Conservation (phyloP, 2,888 invertebrate species). For the Imbricaverruca yamaguchii region DNA sequence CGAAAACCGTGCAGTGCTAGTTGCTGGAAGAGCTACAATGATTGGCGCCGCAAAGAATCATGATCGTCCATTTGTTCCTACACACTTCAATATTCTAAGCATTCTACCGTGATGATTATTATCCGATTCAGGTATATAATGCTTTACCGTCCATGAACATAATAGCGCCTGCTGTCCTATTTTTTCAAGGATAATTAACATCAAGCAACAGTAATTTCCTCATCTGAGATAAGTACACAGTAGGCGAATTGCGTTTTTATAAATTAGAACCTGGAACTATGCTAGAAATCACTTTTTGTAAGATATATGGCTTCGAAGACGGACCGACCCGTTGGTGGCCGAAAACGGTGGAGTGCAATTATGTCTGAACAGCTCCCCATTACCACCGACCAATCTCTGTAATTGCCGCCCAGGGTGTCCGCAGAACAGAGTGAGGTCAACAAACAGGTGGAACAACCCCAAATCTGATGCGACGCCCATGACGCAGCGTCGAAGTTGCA, state of each 20-base stretch:
- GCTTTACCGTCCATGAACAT: neutral
- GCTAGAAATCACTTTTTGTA: slow-evolving; percentile 17
- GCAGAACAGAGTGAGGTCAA: neutral
- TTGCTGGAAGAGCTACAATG: neutral
- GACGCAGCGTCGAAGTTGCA: neutral
- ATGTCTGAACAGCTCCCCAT: neutral
- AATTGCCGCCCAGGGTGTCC: neutral
- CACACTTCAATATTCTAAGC: too few relatives aligned
- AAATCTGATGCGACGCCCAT: neutral
- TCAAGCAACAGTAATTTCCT: neutral
- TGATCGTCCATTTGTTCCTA: neutral
- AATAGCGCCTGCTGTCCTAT: neutral
- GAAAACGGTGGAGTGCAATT: neutral
- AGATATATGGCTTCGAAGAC: slow-evolving; percentile 11
- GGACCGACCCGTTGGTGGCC: neutral
- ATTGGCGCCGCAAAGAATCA: neutral
- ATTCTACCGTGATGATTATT: too few relatives aligned
- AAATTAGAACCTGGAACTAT: slow-evolving; percentile 12
- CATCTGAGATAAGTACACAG: slow-evolving; percentile 11
- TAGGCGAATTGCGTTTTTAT: slow-evolving; percentile 8
- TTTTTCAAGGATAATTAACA: neutral
- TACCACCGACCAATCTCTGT: too few relatives aligned
- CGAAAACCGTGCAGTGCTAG: neutral
- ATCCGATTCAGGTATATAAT: neutral
- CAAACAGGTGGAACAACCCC: slow-evolving; percentile 11